Evolutionary conservation across 1,140 invertebrate species (phyloP), one percentile per base, ranked within the genome.

Genomic region (Leptestheria dahalacensis): DNA sequence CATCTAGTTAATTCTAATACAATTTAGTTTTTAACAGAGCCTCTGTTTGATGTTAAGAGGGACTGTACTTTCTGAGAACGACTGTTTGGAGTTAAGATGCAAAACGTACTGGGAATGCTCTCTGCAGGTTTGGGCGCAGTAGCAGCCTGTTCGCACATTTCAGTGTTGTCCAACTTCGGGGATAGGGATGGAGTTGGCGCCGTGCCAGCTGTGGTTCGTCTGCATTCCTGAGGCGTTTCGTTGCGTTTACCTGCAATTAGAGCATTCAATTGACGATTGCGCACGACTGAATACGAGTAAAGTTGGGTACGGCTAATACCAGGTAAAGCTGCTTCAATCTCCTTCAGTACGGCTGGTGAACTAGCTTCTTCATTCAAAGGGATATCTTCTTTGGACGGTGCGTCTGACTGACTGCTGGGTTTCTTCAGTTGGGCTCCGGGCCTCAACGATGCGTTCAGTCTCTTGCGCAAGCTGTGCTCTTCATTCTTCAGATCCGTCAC

Each of bases 391-490:
- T 49, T 47, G 9, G 25, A 25, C n/a, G n/a, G n/a, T n/a, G n/a
- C n/a, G n/a, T n/a, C n/a, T n/a, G n/a, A n/a, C n/a, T n/a, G n/a
- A n/a, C n/a, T n/a, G n/a, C n/a, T n/a, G n/a, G 28, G 10, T 2
- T 52, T 52, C 51, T 41, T 6, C 33, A 55, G 25, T 28, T 29
- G 33, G 33, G 53, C 53, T 21, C 53, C 53, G 12, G 53, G 53
- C 33, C 53, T 24, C 26, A 55, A 28, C 33, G 24, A 21, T 24
- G 48, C 57, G 48, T 48, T 59, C 9, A 48, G 50, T 21, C 49
- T 47, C 18, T 28, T 61, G 57, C 56, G 54, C 12, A 62, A 33
- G 18, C 49, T 49, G 3, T 33, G 54, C n/a, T 62, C 61, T 51
- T 62, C 61, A n/a, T 61, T 29, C 3, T 26, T 28, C 26, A 62